Conservation (phyloP, 2,888 invertebrate genomes). For the Dusona sp. region DNA sequence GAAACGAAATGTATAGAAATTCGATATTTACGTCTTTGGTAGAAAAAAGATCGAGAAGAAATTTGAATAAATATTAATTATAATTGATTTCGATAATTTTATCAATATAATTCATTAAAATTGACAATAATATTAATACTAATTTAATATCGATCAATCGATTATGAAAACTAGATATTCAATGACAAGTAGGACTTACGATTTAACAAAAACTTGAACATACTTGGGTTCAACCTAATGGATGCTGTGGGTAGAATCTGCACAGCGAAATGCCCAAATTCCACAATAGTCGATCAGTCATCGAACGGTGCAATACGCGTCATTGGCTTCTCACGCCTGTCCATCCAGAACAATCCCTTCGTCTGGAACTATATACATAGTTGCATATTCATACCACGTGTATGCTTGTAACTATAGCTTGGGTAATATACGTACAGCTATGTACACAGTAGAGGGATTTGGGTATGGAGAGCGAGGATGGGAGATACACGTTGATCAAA, state of each 20-base stretch:
- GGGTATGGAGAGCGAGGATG: slow-evolving; percentile 25
- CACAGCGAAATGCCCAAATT: slow-evolving; percentile 25
- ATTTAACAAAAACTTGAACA: background rate
- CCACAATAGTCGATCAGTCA: slow-evolving; percentile 61
- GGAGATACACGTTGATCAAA: slow-evolving; percentile 59
- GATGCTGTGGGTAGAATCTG: background rate
- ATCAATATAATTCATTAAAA: background rate
- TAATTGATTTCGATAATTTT: background rate
- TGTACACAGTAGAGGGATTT: slow-evolving; percentile 50
- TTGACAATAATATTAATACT: background rate
- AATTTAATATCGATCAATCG: background rate
- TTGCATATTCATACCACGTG: slow-evolving; percentile 16
- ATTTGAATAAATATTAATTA: background rate
- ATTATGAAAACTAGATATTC: background rate
- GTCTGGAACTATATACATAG: slow-evolving; percentile 3
- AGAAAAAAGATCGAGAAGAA: too few species aligned
- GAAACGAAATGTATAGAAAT: too few species aligned
- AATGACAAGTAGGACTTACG: background rate
- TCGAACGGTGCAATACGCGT: slow-evolving; percentile 59
- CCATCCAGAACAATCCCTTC: slow-evolving; percentile 33
- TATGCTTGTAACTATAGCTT: slow-evolving; percentile 7
- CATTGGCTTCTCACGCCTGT: slow-evolving; percentile 47
- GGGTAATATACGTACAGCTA: slow-evolving; percentile 22
- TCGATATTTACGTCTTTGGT: too few species aligned
- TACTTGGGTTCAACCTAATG: background rate